Percentiles rank a stretch among this genome's conserved stretches.
Conservation (phyloP, 2,113 vertebrate genomes). For the Collichthys lucidus region DNA sequence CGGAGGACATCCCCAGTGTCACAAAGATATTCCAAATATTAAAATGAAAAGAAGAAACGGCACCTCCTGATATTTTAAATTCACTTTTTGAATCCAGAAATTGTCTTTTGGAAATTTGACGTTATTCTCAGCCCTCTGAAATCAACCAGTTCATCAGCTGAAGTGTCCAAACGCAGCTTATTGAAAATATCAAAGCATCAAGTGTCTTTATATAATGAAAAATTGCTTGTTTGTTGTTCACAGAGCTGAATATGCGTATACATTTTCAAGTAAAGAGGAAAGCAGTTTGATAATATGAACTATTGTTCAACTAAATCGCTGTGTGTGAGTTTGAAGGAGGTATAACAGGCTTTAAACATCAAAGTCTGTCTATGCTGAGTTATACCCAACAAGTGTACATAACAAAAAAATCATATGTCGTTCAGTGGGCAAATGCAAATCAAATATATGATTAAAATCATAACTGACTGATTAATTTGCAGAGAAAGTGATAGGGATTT, state of each 20-base stretch:
- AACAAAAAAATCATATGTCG: too few relatives aligned
- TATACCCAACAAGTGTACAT: too few relatives aligned
- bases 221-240: neutral
- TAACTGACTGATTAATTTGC: too few relatives aligned
- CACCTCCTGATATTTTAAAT: neutral
- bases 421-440: too few relatives aligned
- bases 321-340: neutral
- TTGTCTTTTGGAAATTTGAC: neutral
- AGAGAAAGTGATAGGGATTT: too few relatives aligned
- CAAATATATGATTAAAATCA: too few relatives aligned
- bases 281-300: neutral
- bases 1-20: neutral
- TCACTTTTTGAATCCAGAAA: neutral
- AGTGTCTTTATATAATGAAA: neutral
- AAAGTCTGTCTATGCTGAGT: too few relatives aligned
- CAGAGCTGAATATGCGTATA: neutral
- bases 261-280: too few relatives aligned
- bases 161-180: neutral
- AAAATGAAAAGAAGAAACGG: neutral
- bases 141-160: neutral
- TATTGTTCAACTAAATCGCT: neutral
- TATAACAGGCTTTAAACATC: neutral
- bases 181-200: neutral
- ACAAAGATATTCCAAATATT: neutral
- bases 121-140: neutral